Base-by-base conservation (phyloP, 2,888 invertebrate genomes). In the Amphipoea lucens region DNA sequence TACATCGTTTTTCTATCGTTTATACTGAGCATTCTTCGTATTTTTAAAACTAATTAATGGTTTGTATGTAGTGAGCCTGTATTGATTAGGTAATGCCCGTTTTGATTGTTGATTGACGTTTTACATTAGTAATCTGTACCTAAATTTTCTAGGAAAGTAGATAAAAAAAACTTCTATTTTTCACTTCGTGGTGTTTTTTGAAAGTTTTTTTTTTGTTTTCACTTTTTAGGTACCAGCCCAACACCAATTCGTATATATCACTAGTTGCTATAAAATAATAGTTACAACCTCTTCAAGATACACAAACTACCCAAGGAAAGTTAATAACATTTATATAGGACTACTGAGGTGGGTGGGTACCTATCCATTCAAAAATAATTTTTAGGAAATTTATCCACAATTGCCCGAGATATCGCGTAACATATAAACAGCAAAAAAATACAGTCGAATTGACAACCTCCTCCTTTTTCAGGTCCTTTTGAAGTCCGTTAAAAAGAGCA, bases 1-100 rank as follows among this genome's bases (percentile, higher is more conserved):
- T 75, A 73, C 48, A 67, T 70, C n/a, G 11, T 48, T 29, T 36
- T 54, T 54, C 36, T 45, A 62, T 51, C n/a, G 23, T 65, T 60
- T 63, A 62, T 48, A 29, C 7, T 17, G 45, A 63, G 5, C 9
- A 62, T 36, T 65, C 14, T 5, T 23, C 54, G 7, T 65, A 45
- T 54, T 65, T 40, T n/a, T 42, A 12, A 23, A 73, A 54, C 14
- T 5, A 42, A 51, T 20, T 29, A 9, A 20, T 23, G 20, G 20
- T 54, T 29, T 42, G 3, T 29, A 23, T 40, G 36, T 57, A 14
- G 48, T 65, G 29, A 20, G 29, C 12, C 20, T 36, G 40, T 40
- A 40, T 36, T 36, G 36, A 36, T 36, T 40, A 40, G 40, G 5
- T 5, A 40, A 4, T 40, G 40, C 40, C 40, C 40, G 40, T 40